These are phyloP conservation scores for Lagorchestes hirsutus DNA, from an alignment of 2,797 vertebrate species.

Conservation along the genomic window DNA sequence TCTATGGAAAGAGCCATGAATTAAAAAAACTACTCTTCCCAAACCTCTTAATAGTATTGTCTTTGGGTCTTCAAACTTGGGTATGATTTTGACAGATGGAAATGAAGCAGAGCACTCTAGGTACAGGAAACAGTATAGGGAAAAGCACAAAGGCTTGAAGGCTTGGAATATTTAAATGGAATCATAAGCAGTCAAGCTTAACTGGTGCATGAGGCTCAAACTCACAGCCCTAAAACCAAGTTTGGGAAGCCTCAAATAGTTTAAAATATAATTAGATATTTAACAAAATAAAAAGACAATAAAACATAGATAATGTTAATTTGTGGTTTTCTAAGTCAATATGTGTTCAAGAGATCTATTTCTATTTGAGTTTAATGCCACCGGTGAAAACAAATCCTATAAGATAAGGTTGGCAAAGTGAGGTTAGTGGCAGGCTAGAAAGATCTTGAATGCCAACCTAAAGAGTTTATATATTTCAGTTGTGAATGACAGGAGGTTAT, in stretches of 20 bases:
- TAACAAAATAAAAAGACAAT: background rate
- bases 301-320: background rate
- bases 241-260: background rate
- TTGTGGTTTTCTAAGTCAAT: background rate
- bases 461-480: background rate
- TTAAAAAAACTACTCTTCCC: background rate
- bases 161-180: background rate
- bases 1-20: background rate
- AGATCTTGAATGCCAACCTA: background rate
- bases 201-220: background rate
- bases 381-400: background rate
- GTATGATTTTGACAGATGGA: background rate
- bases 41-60: background rate
- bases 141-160: background rate
- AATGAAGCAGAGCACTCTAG: background rate
- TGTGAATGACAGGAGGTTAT: background rate
- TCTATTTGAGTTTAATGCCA: background rate
- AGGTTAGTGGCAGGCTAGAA: background rate
- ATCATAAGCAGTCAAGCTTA: background rate
- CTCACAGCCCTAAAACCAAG: background rate
- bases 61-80: background rate
- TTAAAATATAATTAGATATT: background rate
- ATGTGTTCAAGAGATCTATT: background rate
- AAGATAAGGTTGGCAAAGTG: background rate
- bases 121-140: background rate